phyloP scores from a whole-genome alignment of 2,888 invertebrate genomes.

The Craniophora ligustri region DNA sequence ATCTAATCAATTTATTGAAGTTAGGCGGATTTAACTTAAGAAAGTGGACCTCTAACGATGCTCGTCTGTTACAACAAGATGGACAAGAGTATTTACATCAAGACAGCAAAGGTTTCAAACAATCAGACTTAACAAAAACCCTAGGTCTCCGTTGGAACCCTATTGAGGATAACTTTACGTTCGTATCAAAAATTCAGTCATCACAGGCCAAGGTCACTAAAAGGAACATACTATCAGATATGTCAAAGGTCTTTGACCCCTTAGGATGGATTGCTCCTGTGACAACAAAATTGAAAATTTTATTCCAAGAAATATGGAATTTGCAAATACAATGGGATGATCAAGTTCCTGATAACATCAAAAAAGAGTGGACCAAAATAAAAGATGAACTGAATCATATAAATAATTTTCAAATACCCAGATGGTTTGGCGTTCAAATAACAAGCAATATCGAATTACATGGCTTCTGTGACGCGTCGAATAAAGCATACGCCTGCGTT shows the following conservation, averaged over 20 bases:
- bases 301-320: constrained; percentile 28
- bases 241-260: constrained; percentile 37
- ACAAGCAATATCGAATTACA: constrained; percentile 3
- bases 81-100: not conserved
- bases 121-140: constrained; percentile 15
- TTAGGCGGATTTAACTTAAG: constrained; percentile 5
- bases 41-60: constrained; percentile 1
- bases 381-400: constrained; percentile 1
- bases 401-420: constrained; percentile 7
- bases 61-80: not conserved
- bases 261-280: constrained; percentile 35
- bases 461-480: constrained; percentile 11
- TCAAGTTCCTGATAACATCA: constrained; percentile 2
- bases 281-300: constrained; percentile 25
- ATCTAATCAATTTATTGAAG: constrained; percentile 2
- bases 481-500: not conserved
- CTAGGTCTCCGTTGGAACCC: constrained; percentile 35
- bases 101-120: constrained; percentile 15
- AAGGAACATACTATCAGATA: constrained; percentile 24
- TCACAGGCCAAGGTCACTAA: constrained; percentile 16
- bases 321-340: constrained; percentile 19
- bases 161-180: constrained; percentile 18
- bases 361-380: constrained; percentile 15
- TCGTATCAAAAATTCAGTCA: constrained; percentile 2
- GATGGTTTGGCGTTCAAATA: constrained; percentile 2